Conservation (phyloP, 2,797 vertebrate species). For the Apodemus agrarius region DNA sequence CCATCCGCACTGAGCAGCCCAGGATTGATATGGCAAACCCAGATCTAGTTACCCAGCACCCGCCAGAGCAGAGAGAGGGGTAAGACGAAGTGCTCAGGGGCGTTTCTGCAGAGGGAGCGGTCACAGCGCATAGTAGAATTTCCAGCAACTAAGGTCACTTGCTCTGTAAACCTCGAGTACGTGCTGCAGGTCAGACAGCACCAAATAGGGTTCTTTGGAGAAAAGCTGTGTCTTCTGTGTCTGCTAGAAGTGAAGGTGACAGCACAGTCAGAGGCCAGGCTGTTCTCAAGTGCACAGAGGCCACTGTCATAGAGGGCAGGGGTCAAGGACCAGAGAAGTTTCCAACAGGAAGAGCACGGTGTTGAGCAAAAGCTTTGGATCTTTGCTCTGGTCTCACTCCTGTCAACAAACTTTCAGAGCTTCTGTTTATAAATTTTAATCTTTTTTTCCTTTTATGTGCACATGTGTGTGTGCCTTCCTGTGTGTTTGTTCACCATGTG, state of each 20-base stretch:
- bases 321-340: not conserved
- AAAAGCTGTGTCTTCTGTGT: not conserved
- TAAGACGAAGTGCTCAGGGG: constrained; percentile 4
- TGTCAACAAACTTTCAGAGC: not conserved
- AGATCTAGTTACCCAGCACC: constrained; percentile 64
- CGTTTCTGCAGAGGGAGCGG: not conserved
- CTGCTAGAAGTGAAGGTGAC: not conserved
- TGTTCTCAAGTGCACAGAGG: not conserved
- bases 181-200: not conserved
- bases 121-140: not conserved
- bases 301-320: not conserved
- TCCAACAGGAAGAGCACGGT: not conserved
- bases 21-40: constrained; percentile 62
- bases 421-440: not conserved
- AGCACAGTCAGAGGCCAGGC: not conserved
- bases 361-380: not conserved
- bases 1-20: constrained; percentile 25
- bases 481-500: not conserved
- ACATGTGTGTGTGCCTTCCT: not conserved
- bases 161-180: not conserved
- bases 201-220: not conserved
- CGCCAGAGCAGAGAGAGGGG: constrained; percentile 21
- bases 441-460: not conserved
- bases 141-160: constrained; percentile 25
- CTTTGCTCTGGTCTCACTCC: too few species aligned